Percentiles rank a stretch among this genome's conserved stretches.
phyloP scores from a whole-genome alignment of 2,113 vertebrate genomes.

The Athene noctua region DNA sequence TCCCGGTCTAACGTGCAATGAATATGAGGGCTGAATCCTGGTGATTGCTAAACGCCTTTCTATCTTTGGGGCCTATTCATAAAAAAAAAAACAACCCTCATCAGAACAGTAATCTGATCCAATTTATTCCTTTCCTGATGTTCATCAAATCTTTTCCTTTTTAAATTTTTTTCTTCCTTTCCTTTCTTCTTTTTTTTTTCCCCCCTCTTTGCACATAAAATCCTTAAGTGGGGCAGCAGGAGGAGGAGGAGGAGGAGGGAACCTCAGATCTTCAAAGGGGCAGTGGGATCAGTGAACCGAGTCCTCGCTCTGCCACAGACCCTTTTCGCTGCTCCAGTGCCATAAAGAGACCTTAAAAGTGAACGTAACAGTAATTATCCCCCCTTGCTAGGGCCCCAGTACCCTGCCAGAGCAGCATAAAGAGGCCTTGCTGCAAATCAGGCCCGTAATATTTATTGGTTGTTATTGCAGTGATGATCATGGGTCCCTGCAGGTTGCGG shows the following conservation, averaged over 20 bases:
- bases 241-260: slow-evolving; percentile 6
- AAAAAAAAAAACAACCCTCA: slow-evolving; percentile 7
- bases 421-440: not conserved
- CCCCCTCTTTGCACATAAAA: not conserved
- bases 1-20: slow-evolving; percentile 45
- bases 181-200: not conserved
- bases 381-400: not conserved
- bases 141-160: slow-evolving; percentile 67
- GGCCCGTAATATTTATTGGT: not conserved
- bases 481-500: not conserved
- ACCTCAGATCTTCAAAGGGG: slow-evolving; percentile 36
- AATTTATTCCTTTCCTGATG: slow-evolving; percentile 63
- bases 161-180: slow-evolving; percentile 7
- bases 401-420: not conserved
- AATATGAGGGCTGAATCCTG: slow-evolving; percentile 62
- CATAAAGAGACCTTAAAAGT: not conserved
- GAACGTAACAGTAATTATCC: not conserved
- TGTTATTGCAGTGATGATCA: not conserved
- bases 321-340: not conserved
- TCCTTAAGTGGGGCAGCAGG: slow-evolving; percentile 31
- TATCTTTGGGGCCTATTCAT: slow-evolving; percentile 69
- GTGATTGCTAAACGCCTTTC: slow-evolving; percentile 61
- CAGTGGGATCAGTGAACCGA: not conserved
- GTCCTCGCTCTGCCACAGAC: not conserved
- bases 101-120: slow-evolving; percentile 63